These are phyloP conservation scores for Caenorhabditis doughertyi DNA, from an alignment of 2,888 invertebrate genomes.

Conservation along the genomic window DNA sequence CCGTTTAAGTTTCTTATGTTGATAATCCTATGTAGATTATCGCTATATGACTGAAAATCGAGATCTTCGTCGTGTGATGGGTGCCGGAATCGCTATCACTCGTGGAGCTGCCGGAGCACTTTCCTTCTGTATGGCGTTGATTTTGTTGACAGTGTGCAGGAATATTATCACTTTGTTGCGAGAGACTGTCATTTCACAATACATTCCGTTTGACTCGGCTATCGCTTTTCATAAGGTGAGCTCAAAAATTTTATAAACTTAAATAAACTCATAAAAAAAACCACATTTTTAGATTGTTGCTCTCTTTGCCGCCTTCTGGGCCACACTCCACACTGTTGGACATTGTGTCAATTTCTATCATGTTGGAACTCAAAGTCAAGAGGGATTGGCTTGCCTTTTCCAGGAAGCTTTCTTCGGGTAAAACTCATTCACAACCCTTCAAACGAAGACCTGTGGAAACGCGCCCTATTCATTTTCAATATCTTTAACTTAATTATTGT, in stretches of 20 bases:
- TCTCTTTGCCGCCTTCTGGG: slow-evolving; percentile 94
- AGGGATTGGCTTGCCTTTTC: slow-evolving; percentile 93
- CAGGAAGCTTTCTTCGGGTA: slow-evolving; percentile 91
- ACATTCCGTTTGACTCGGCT: slow-evolving; percentile 94
- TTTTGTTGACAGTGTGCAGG: slow-evolving; percentile 90
- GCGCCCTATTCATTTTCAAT: too few relatives aligned
- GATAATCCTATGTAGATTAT: slow-evolving; percentile 88
- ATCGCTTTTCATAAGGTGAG: slow-evolving; percentile 92
- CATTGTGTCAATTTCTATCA: slow-evolving; percentile 98
- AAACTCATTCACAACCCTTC: too few relatives aligned
- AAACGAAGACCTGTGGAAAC: too few relatives aligned
- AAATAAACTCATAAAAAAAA: too few relatives aligned
- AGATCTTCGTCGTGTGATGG: slow-evolving; percentile 96
- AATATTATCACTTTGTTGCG: slow-evolving; percentile 94
- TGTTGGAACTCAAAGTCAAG: slow-evolving; percentile 94
- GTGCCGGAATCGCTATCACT: slow-evolving; percentile 84
- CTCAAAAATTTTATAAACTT: background rate
- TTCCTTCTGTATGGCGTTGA: slow-evolving; percentile 94
- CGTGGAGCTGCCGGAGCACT: slow-evolving; percentile 88
- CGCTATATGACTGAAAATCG: slow-evolving; percentile 97
- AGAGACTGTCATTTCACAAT: slow-evolving; percentile 94
- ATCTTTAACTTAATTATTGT: too few relatives aligned
- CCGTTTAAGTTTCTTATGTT: too few relatives aligned
- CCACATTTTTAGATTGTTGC: slow-evolving; percentile 90
- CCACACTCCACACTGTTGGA: slow-evolving; percentile 92